Base-by-base conservation (phyloP, 2,797 vertebrate species). In the Macroramphosus scolopax region DNA sequence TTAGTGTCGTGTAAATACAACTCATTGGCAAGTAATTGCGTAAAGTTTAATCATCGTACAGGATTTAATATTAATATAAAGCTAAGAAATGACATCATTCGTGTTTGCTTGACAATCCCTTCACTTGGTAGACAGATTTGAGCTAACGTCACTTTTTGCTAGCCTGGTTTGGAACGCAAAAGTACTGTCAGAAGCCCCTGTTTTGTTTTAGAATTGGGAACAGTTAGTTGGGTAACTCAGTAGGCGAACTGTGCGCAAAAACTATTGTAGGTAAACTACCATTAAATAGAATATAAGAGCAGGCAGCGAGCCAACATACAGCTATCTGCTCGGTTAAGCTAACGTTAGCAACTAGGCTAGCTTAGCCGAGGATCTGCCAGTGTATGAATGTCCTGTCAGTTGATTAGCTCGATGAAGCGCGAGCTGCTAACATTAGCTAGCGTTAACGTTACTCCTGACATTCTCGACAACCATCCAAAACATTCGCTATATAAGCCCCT, bases 361-460 rank as follows among this genome's bases (percentile, higher is more conserved):
- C 32, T 22, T 44, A 13, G 30, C 20, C 16, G 8, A 3, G 6
- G 22, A 6, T 11, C 15, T 13, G 16, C n/a, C 20, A 18, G 9
- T 22, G 5, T 15, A 11, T 53, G 58, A 74, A 72, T 70, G 70
- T 67, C 73, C 71, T 48, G 63, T 53, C 57, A 59, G 70, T 20
- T 22, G 24, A 15, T 43, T 75, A 75, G 75, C 66, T 41, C 24
- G n/a, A n/a, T n/a, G n/a, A n/a, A n/a, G n/a, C n/a, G 26, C 42
- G 13, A 49, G 42, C 51, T 37, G 78, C 73, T 64, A 75, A 22
- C 63, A 8, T 42, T 51, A 57, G 55, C 68, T 32, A 48, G 10
- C 29, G 5, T 6, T 6, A 4, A 6, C 15, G 6, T 6, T 33
- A 9, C 40, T 16, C 25, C 16, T 12, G 45, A 26, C 40, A 45